Conservation (phyloP, 2,888 invertebrate species). For the Flexamia atlantica region DNA sequence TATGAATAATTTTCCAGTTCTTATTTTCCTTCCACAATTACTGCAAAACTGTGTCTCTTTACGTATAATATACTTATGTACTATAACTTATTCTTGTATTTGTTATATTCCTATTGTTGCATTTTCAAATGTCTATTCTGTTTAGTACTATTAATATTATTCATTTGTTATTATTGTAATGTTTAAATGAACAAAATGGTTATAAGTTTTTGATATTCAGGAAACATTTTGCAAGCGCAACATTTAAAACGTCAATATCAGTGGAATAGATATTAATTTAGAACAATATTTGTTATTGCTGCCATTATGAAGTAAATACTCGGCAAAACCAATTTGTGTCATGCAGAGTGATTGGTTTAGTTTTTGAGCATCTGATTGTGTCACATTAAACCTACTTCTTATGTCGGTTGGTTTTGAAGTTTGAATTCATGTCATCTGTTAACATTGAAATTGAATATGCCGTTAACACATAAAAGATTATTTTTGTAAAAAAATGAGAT, state of each 20-base stretch:
- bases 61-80: not conserved
- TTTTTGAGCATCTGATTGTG: too few relatives aligned
- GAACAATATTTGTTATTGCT: not conserved
- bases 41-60: not conserved
- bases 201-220: too few relatives aligned
- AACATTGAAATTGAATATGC: not conserved
- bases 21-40: too few relatives aligned
- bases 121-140: constrained; percentile 12
- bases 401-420: not conserved
- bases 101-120: constrained; percentile 26
- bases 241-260: not conserved
- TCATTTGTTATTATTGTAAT: constrained; percentile 1
- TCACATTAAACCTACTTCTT: not conserved
- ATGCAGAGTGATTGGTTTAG: too few relatives aligned
- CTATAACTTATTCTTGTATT: not conserved
- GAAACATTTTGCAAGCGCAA: not conserved
- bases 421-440: not conserved
- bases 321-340: too few relatives aligned
- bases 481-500: constrained; percentile 10
- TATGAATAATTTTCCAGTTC: too few relatives aligned
- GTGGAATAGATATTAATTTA: not conserved
- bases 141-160: constrained; percentile 9
- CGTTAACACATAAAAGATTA: not conserved
- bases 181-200: not conserved
- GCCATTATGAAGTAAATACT: too few relatives aligned